Base-by-base conservation (phyloP, 2,888 invertebrate species). In the Drosophila fulvimacula region DNA sequence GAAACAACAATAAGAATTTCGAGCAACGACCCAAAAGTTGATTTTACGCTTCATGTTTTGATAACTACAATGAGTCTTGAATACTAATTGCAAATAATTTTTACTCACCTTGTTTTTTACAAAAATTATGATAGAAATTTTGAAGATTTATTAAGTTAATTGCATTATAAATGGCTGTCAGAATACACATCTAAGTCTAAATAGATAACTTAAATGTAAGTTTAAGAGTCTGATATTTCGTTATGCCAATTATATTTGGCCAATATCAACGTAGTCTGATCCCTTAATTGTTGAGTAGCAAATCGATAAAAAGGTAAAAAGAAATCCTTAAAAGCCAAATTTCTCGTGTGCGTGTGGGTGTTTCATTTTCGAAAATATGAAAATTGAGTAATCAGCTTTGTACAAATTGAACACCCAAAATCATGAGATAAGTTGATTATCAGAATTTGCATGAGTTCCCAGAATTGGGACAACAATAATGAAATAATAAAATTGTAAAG, bases 371-470 rank as follows among this genome's bases (percentile, higher is more conserved):
- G 58, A 5, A 51, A 46, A 38, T 48, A 63, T 17, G 49, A 48
- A 60, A 61, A 61, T 51, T 64, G 64, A 55, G 68, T 78, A 78
- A 73, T 78, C 69, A 69, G 76, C 76, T 79, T 76, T 73, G 56
- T 24, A 53, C 36, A 73, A 63, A 76, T 69, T 61, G 63, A 60
- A 60, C 61, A 73, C 49, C 53, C 63, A 44, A 69, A 76, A 65
- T 59, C 52, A 56, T 13, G 10, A 42, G 52, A 62, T 76, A 76
- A 58, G 70, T 79, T 62, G 62, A 77, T 64, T 73, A 63, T 42
- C 39, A 36, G 27, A 32, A 52, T 36, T 77, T 51, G 27, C 19
- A 17, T 55, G 17, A 38, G 42, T 3, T 44, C 48, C 17, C 13
- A 13, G 13, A 57, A 70, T n/a, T 44, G 52, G 49, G 63, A 5